These are phyloP conservation scores for Strix occidentalis DNA, from an alignment of 2,797 vertebrate species.

Conservation along the genomic window DNA sequence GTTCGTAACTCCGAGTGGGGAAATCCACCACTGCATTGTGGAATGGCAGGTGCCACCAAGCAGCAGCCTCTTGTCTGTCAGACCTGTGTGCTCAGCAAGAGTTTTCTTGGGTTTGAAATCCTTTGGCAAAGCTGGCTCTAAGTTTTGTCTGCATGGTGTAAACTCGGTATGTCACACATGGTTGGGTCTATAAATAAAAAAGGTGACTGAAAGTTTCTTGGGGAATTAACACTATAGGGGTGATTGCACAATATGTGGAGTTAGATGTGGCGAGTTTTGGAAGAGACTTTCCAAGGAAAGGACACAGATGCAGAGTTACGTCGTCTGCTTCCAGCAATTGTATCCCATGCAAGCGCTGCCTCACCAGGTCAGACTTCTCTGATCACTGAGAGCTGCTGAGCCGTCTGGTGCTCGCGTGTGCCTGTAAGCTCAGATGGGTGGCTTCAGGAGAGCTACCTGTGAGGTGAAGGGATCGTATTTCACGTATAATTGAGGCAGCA, in stretches of 20 bases:
- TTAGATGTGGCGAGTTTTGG: not conserved
- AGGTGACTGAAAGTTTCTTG: not conserved
- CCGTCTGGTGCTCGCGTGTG: rapidly evolving
- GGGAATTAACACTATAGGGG: not conserved
- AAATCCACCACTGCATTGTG: not conserved
- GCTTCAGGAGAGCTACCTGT: not conserved
- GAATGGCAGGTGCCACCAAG: not conserved
- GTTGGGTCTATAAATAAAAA: not conserved
- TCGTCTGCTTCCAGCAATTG: not conserved
- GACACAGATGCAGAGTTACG: not conserved
- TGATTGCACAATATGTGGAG: not conserved
- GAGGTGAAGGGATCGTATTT: not conserved
- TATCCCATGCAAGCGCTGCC: rapidly evolving
- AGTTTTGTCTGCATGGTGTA: not conserved
- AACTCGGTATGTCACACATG: not conserved
- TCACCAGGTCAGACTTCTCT: not conserved
- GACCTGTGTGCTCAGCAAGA: not conserved
- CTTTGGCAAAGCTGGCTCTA: not conserved
- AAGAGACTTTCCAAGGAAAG: not conserved
- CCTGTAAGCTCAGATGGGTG: rapidly evolving
- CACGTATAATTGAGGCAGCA: not conserved
- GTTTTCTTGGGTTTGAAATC: not conserved
- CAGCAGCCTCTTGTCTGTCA: not conserved
- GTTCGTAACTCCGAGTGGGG: not conserved
- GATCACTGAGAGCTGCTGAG: not conserved